Percentiles rank a stretch among this genome's conserved stretches.
Conservation (phyloP, 2,797 vertebrate species). For the Hapalemur alaotrensis region DNA sequence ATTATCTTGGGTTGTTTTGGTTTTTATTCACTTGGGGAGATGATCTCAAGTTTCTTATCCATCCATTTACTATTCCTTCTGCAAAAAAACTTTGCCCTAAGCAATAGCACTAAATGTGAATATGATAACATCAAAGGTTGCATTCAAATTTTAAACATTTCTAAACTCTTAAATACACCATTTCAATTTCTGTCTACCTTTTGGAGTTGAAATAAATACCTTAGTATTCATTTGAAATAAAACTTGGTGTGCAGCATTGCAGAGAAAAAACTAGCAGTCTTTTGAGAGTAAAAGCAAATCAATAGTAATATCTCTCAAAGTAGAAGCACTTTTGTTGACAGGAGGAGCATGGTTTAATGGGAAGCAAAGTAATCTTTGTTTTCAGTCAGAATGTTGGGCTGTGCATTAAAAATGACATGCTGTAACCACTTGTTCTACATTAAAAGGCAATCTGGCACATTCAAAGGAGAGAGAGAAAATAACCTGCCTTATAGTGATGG, state of each 20-base stretch:
- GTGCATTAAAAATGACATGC: background rate
- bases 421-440: constrained; percentile 16
- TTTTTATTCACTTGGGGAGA: background rate
- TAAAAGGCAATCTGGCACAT: background rate
- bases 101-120: background rate
- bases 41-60: background rate
- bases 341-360: constrained; percentile 49
- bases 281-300: constrained; percentile 73
- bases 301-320: constrained; percentile 66
- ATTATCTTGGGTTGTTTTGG: background rate
- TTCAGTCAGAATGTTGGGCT: constrained; percentile 38
- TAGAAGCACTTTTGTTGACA: constrained; percentile 70
- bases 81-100: background rate
- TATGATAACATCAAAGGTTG: background rate
- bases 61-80: background rate
- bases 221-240: constrained; percentile 41
- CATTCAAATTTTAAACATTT: constrained; percentile 4
- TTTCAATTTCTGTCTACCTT: background rate
- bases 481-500: background rate
- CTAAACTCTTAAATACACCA: background rate
- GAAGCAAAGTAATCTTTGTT: constrained; percentile 64
- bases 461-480: background rate
- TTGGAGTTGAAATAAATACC: background rate
- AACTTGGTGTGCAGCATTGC: background rate
- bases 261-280: background rate